These are phyloP conservation scores for Chironomus striatipennis DNA, from an alignment of 1,140 invertebrate species.

Conservation along the genomic window DNA sequence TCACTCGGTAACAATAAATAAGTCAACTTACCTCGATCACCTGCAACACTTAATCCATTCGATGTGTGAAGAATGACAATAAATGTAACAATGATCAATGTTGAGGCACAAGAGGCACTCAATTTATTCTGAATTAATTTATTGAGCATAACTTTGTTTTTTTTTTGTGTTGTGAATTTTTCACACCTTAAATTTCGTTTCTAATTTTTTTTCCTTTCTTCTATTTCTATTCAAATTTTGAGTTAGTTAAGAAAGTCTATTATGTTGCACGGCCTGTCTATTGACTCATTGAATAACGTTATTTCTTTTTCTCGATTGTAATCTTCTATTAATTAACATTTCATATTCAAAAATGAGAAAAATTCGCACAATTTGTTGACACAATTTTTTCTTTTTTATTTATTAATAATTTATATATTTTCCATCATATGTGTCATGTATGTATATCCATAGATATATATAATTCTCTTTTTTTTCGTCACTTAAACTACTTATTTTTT, in stretches of 20 bases:
- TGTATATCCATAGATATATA: neutral
- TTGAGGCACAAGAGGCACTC: neutral
- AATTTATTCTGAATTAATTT: neutral
- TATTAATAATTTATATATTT: neutral
- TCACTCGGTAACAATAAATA: neutral
- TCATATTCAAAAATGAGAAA: neutral
- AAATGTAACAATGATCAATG: neutral
- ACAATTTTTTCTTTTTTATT: neutral
- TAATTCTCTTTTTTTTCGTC: slow-evolving; percentile 2
- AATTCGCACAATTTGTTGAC: neutral
- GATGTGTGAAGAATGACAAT: neutral
- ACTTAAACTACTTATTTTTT: slow-evolving; percentile 6
- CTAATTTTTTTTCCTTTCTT: neutral
- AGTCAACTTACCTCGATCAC: slow-evolving; percentile 7
- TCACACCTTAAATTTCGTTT: neutral
- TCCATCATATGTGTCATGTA: neutral
- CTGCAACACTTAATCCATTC: neutral
- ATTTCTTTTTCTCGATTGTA: neutral
- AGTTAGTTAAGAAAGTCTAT: neutral
- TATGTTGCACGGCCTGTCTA: no score
- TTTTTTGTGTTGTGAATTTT: neutral
- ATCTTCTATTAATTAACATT: neutral
- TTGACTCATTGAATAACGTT: neutral
- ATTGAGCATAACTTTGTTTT: no score
- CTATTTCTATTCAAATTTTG: neutral